Percentiles rank a stretch among this genome's conserved stretches.
Evolutionary conservation across 35 echinoderm and acorn worm genomes (phyloP).

Genomic region (Diadema setosum): DNA sequence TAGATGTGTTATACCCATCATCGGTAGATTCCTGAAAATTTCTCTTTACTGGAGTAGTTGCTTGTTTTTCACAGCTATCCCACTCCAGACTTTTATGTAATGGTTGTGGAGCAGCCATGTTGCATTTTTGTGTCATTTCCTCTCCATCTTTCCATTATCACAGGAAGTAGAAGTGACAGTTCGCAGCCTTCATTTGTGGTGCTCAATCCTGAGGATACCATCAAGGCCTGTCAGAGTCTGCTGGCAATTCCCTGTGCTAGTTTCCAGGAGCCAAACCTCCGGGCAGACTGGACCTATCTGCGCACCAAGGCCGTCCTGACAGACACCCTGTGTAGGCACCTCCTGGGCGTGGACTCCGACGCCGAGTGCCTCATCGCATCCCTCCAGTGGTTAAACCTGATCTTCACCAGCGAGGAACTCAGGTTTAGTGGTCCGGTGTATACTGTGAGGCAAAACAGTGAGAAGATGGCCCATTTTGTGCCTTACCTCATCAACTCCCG

Average conservation of each 20-base stretch:
- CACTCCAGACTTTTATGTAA: neutral
- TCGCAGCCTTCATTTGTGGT: neutral
- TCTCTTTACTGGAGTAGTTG: neutral
- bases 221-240: neutral
- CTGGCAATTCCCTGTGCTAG: neutral
- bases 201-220: neutral
- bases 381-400: neutral
- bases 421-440: neutral
- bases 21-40: neutral
- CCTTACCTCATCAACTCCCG: neutral
- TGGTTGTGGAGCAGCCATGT: neutral
- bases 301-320: neutral
- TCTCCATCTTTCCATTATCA: neutral
- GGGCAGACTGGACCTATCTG: neutral
- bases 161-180: neutral
- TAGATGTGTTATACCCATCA: neutral
- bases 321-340: neutral
- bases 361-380: neutral
- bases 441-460: neutral
- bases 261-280: neutral
- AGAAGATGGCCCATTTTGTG: neutral
- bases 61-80: neutral
- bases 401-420: neutral
- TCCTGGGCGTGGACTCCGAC: neutral
- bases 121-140: neutral